These are phyloP conservation scores for Sigmodon hispidus DNA, from an alignment of 2,113 vertebrate genomes.

Conservation along the genomic window DNA sequence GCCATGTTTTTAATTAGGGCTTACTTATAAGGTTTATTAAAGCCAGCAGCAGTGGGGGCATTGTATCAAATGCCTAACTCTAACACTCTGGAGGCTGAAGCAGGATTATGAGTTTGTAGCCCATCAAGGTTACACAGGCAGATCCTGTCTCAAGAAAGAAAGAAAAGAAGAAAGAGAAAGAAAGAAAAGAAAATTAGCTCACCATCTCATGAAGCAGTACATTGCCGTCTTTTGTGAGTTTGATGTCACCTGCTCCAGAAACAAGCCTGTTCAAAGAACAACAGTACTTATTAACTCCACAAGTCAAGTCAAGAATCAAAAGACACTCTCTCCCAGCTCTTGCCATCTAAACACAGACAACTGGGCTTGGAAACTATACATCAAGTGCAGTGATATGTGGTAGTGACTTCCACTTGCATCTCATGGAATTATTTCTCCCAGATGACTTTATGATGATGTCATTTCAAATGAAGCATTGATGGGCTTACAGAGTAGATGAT, in stretches of 20 bases:
- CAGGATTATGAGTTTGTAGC: neutral
- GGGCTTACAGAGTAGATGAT: neutral
- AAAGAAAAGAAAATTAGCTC: constrained; percentile 70
- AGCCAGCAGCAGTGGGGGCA: neutral
- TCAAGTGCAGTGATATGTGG: neutral
- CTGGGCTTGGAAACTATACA: neutral
- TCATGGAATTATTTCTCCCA: constrained; percentile 41
- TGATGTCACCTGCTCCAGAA: constrained; percentile 97
- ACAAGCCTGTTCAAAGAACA: constrained; percentile 90
- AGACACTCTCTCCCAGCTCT: neutral
- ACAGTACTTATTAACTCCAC: constrained; percentile 13
- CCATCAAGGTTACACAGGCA: no score
- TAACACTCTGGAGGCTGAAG: neutral
- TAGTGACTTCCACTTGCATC: neutral
- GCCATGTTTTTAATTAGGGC: neutral
- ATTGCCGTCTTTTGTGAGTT: constrained; percentile 98
- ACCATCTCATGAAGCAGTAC: constrained; percentile 98
- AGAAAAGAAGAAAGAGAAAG: neutral
- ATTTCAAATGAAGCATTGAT: constrained; percentile 4
- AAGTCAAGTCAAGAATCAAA: constrained; percentile 10
- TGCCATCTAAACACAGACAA: constrained; percentile 3
- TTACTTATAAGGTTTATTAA: constrained; percentile 10
- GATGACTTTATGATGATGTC: neutral
- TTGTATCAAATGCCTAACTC: neutral
- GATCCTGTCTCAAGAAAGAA: neutral